phyloP scores from a whole-genome alignment of 2,113 vertebrate genomes.

The Cnemophilus loriae region DNA sequence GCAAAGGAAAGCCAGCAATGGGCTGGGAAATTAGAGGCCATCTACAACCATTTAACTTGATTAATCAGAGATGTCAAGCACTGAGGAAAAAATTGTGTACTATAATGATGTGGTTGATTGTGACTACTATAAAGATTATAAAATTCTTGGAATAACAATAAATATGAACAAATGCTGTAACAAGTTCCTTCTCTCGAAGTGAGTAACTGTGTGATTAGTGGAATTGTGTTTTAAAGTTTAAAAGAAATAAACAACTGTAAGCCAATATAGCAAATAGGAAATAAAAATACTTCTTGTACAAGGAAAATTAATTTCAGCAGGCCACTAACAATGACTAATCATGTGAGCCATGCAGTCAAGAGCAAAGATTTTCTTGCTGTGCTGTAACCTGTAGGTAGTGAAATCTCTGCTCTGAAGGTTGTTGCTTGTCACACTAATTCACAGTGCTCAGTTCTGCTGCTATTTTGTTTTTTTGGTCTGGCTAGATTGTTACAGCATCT shows the following conservation, averaged over 20 bases:
- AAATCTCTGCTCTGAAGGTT: not conserved
- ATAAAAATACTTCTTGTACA: not conserved
- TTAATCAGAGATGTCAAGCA: not conserved
- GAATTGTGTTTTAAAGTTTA: not conserved
- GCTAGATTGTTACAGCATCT: not conserved
- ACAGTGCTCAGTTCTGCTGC: not conserved
- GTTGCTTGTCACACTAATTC: not conserved
- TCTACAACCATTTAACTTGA: not conserved
- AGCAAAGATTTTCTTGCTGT: not conserved
- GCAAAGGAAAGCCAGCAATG: not conserved
- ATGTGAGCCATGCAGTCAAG: not conserved
- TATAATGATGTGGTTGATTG: not conserved
- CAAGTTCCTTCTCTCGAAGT: not conserved
- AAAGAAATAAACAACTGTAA: not conserved
- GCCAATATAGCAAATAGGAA: not conserved
- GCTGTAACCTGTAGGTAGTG: not conserved
- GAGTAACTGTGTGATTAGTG: not conserved
- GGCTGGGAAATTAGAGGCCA: not conserved
- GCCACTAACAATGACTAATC: not conserved
- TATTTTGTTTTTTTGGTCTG: not conserved
- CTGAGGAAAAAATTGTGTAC: not conserved
- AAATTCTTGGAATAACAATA: not conserved
- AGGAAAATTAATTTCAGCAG: not conserved
- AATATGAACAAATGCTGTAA: not conserved
- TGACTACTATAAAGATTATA: not conserved